phyloP scores from a whole-genome alignment of 30 jellyfish, hydroid and myxozoan species.

The Pelagia noctiluca region DNA sequence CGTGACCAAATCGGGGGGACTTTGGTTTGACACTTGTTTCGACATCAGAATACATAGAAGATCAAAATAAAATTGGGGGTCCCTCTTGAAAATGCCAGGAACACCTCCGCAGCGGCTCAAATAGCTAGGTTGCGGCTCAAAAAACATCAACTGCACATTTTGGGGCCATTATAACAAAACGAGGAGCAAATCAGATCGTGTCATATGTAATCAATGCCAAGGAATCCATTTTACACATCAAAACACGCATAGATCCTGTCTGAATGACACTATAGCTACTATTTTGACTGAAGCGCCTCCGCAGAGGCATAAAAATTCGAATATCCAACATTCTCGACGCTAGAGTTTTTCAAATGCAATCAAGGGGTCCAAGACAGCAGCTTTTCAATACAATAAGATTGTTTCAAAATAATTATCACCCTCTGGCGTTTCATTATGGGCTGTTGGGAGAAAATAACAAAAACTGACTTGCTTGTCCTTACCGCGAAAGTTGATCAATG shows the following conservation, averaged over 20 bases:
- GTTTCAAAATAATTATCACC: not conserved
- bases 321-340: not conserved
- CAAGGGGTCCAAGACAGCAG: not conserved
- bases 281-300: slow-evolving; percentile 19
- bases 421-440: not conserved
- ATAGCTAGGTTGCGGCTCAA: slow-evolving; percentile 26
- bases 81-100: slow-evolving; percentile 66
- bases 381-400: not conserved
- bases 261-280: not conserved
- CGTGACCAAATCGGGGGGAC: slow-evolving; percentile 59
- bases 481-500: not conserved
- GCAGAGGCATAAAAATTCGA: slow-evolving; percentile 1
- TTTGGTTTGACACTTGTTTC: slow-evolving; percentile 53
- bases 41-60: slow-evolving; percentile 42
- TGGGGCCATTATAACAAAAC: slow-evolving; percentile 16
- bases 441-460: too few relatives aligned
- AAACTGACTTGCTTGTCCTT: slow-evolving; percentile 11
- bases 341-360: not conserved
- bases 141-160: slow-evolving; percentile 13
- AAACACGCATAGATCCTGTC: not conserved
- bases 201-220: slow-evolving; percentile 19
- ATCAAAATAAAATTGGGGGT: slow-evolving; percentile 52
- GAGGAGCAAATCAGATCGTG: slow-evolving; percentile 15
- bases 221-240: slow-evolving; percentile 39
- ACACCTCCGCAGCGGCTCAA: slow-evolving; percentile 61